Percentiles rank a stretch among this genome's conserved stretches.
Evolutionary conservation across 2,113 vertebrate species (phyloP).

Genomic region (Pygoscelis antarcticus): DNA sequence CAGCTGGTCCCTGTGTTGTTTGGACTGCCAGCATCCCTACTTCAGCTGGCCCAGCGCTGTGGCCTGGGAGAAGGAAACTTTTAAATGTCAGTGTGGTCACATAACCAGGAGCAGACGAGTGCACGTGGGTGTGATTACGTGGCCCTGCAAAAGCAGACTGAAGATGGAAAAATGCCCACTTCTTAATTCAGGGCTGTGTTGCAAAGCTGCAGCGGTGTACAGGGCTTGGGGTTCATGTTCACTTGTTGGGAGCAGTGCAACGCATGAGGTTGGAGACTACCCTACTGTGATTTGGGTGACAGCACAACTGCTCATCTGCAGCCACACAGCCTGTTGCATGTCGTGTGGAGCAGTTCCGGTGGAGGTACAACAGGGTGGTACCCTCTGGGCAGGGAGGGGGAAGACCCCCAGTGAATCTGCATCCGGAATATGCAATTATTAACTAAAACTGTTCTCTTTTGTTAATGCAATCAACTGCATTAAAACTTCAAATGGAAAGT

Average conservation of each 20-base stretch:
- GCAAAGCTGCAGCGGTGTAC: not conserved
- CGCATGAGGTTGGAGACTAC: not conserved
- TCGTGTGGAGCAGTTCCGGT: not conserved
- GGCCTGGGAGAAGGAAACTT: not conserved
- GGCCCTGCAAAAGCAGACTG: not conserved
- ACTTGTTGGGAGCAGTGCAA: not conserved
- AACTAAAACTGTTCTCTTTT: not conserved
- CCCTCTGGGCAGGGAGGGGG: not conserved
- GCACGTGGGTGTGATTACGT: not conserved
- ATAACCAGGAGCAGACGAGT: not conserved
- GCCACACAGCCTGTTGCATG: accelerated
- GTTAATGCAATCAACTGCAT: not conserved
- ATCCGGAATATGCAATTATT: not conserved
- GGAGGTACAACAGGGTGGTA: not conserved
- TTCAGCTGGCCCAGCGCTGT: not conserved
- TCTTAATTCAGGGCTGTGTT: not conserved
- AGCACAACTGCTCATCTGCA: accelerated
- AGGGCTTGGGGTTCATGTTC: accelerated
- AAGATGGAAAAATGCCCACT: not conserved
- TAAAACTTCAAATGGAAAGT: not conserved
- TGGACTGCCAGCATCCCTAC: not conserved
- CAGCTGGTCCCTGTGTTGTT: not conserved
- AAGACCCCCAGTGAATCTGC: not conserved
- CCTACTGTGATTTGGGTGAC: accelerated
- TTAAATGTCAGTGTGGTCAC: not conserved